Base-by-base conservation (phyloP, 2,888 invertebrate genomes). In the Ptilodon capucinus region DNA sequence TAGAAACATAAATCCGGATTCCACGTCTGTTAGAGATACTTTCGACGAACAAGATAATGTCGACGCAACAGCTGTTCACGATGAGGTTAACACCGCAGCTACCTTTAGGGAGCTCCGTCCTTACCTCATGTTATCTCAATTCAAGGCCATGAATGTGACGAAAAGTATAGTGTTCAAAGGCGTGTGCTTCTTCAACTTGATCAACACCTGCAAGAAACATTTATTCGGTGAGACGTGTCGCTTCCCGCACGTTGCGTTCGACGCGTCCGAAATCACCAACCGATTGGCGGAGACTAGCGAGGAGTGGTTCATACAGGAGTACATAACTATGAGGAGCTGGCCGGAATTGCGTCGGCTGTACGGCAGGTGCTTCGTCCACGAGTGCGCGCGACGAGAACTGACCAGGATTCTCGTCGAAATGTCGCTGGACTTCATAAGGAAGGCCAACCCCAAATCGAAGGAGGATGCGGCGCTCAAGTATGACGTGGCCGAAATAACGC, bases 321-420 rank as follows among this genome's bases (percentile, higher is more conserved):
- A 81, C 51, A 63, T 78, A 50, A 32, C 73, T 3, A 9, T 82
- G 11, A 60, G 76, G 1, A 53, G 38, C 3, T 71, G 63, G 55
- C 8, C 54, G 0, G 5, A 30, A 0, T 45, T 87, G 1, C 57
- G 76, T 30, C 56, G 67, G 1, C 60, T 46, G 2, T 89, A 75
- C 48, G 76, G 78, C 0, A 25, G 71, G 11, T 68, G 60, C 16
- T 84, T 72, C 43, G 64, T 84, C 0, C 51, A 72, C 7, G 85
- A 85, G 42, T 79, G 77, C 42, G 57, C 63, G 1, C 58, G 68
- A 8, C 66, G 89, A 0, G 60, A 75, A 1, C 55, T 83, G 13
- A 74, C 80, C 0, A 68, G 74, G 28, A 51, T 79, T 2, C 54
- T 84, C 0, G 46, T 87, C 0, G 83, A 86, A 65, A 84, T 86